Evolutionary conservation across 2,113 vertebrate species (phyloP).

Genomic region (Pitta sordida): DNA sequence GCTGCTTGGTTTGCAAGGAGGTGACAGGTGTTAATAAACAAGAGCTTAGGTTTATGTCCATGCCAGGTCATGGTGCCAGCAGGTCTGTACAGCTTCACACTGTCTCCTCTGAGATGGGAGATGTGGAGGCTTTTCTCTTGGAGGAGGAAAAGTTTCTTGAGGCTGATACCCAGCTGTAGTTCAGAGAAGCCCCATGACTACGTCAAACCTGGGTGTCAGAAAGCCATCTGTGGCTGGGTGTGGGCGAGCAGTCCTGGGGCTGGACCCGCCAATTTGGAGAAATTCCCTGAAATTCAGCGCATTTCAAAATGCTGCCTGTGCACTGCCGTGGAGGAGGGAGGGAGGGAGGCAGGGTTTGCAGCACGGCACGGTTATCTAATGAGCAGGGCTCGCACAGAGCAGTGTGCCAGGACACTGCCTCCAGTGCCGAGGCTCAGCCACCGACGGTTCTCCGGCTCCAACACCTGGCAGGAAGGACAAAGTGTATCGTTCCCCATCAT

Average conservation of each 20-base stretch:
- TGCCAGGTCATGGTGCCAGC: not conserved
- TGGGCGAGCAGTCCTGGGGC: not conserved
- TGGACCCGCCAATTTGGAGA: not conserved
- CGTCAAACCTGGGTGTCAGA: not conserved
- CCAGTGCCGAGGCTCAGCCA: not conserved
- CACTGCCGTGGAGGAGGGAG: not conserved
- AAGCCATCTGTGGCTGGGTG: not conserved
- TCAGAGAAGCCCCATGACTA: not conserved
- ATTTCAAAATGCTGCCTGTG: not conserved
- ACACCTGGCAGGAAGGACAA: not conserved
- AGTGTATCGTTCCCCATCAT: not conserved
- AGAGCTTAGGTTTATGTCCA: not conserved
- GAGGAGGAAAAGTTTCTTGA: conserved; percentile 19
- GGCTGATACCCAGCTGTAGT: not conserved
- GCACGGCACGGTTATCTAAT: not conserved
- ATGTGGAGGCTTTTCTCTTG: not conserved
- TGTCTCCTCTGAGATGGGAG: not conserved
- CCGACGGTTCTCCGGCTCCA: not conserved
- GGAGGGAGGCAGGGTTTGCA: not conserved
- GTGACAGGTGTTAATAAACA: not conserved
- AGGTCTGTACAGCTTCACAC: not conserved
- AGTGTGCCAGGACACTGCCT: not conserved
- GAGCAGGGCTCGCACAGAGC: not conserved
- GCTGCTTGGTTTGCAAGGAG: not conserved
- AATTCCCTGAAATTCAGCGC: not conserved